Evolutionary conservation across 1,140 invertebrate species (phyloP).

Genomic region (Procambarus virginalis): DNA sequence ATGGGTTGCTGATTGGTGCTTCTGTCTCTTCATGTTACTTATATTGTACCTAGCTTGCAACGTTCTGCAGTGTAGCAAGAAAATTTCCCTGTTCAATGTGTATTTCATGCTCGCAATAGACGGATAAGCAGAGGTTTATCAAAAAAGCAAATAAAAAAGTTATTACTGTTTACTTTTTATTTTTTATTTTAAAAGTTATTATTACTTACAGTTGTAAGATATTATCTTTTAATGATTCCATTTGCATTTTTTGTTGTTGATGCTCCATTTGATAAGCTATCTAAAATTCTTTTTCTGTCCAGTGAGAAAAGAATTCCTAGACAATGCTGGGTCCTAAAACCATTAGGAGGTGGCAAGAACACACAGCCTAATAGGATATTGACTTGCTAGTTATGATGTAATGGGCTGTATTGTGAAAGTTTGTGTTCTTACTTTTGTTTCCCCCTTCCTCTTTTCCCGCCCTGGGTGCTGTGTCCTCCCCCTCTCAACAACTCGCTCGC

Average conservation of each 20-base stretch:
- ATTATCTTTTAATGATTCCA: background rate
- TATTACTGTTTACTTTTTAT: background rate
- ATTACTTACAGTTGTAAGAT: too few species aligned
- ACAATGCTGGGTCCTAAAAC: slow-evolving; percentile 37
- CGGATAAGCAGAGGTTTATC: slow-evolving; percentile 44
- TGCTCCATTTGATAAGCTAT: slow-evolving; percentile 39
- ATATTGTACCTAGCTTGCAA: slow-evolving; percentile 13
- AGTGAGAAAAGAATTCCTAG: slow-evolving; percentile 27
- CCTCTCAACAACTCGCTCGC: slow-evolving; percentile 66
- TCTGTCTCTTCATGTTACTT: slow-evolving; percentile 52
- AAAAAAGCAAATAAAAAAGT: slow-evolving; percentile 10
- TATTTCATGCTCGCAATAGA: slow-evolving; percentile 45
- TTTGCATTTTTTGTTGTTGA: background rate
- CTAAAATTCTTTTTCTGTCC: slow-evolving; percentile 26
- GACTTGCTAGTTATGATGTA: slow-evolving; percentile 49
- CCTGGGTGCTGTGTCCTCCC: slow-evolving; percentile 66
- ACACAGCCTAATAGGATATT: slow-evolving; percentile 28
- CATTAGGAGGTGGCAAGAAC: slow-evolving; percentile 34
- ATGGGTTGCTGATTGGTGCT: slow-evolving; percentile 56
- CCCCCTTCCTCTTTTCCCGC: slow-evolving; percentile 67
- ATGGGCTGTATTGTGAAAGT: slow-evolving; percentile 50
- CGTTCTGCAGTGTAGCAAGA: slow-evolving; percentile 62
- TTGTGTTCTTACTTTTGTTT: slow-evolving; percentile 63
- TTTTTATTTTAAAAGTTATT: background rate
- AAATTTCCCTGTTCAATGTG: slow-evolving; percentile 33